Evolutionary conservation across 2,113 vertebrate species (phyloP).

Genomic region (Gavialis gangeticus): DNA sequence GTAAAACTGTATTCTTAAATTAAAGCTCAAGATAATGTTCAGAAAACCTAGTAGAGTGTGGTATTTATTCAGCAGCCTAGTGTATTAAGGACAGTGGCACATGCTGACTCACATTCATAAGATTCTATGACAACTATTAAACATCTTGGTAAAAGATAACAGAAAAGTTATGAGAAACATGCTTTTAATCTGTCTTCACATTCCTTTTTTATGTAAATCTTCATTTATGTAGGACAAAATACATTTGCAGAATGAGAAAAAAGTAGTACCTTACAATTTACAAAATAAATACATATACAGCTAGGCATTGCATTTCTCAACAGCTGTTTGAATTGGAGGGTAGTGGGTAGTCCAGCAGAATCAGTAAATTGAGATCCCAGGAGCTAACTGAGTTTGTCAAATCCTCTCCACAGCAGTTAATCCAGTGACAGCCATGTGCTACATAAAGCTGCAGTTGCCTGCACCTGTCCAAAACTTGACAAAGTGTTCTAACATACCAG

Average conservation of each 20-base stretch:
- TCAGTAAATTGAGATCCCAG: background rate
- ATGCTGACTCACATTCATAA: background rate
- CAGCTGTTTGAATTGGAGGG: background rate
- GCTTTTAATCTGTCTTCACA: background rate
- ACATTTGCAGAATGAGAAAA: background rate
- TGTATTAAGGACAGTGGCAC: background rate
- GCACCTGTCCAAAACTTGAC: conserved; percentile 3
- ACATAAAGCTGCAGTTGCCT: background rate
- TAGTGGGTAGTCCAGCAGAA: background rate
- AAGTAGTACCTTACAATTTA: background rate
- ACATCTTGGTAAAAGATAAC: background rate
- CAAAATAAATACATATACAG: background rate
- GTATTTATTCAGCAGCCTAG: background rate
- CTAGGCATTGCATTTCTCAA: background rate
- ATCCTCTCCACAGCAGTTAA: background rate
- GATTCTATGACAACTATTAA: background rate
- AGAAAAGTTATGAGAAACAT: background rate
- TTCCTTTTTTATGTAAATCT: background rate
- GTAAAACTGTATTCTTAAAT: background rate
- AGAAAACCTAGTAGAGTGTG: background rate
- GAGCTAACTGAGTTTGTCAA: background rate
- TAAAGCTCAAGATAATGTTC: background rate
- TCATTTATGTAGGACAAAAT: background rate
- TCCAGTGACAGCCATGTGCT: background rate
- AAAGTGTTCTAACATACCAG: background rate